phyloP scores from a whole-genome alignment of 2,797 vertebrate genomes.

The Pseudotriccus pelzelni region DNA sequence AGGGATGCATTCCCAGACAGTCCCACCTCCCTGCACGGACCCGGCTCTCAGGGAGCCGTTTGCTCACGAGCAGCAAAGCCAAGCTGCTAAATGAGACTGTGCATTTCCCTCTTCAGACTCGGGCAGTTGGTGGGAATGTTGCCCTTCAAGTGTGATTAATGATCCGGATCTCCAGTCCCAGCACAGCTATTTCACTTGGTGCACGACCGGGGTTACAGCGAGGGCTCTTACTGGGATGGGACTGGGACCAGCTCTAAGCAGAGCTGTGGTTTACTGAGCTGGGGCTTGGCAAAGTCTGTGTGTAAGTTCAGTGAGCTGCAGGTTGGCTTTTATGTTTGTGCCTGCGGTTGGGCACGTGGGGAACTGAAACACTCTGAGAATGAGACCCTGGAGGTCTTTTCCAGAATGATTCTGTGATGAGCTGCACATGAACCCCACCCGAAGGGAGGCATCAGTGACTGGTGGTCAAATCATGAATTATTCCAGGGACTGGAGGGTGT shows the following conservation, averaged over 20 bases:
- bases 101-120: background rate
- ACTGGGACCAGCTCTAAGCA: background rate
- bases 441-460: accelerated
- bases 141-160: constrained; percentile 35
- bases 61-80: background rate
- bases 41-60: background rate
- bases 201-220: background rate
- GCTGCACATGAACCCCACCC: background rate
- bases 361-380: background rate
- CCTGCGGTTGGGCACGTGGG: background rate
- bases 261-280: background rate
- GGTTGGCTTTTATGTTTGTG: background rate
- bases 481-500: accelerated
- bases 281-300: background rate
- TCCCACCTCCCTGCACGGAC: background rate
- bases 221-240: background rate
- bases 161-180: background rate
- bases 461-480: accelerated
- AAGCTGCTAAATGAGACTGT: background rate
- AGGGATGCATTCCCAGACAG: background rate
- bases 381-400: background rate
- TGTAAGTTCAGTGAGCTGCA: background rate
- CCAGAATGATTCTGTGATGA: background rate
- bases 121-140: background rate
- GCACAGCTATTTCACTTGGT: background rate